These are phyloP conservation scores for Exocentrus adspersus DNA, from an alignment of 2,888 invertebrate species.

Conservation along the genomic window DNA sequence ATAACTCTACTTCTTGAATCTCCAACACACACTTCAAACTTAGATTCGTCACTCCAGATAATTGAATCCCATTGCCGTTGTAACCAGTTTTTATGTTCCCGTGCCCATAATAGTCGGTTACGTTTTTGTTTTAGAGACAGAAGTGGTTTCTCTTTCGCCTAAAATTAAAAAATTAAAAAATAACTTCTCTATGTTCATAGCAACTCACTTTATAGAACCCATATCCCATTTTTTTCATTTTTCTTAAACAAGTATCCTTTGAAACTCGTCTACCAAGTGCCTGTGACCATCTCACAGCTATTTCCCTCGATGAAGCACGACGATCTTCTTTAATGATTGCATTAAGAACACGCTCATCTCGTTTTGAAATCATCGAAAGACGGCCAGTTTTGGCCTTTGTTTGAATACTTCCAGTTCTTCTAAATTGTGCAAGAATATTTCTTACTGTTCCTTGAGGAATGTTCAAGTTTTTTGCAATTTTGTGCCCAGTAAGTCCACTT, in stretches of 20 bases:
- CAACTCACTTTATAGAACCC: conserved; percentile 4
- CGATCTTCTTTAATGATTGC: conserved; percentile 10
- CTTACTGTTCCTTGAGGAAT: no score
- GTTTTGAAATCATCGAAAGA: no score
- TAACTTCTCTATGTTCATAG: neutral
- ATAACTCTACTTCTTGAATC: conserved; percentile 31
- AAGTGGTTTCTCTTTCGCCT: conserved; percentile 29
- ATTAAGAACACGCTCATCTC: no score
- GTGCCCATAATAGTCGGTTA: conserved; percentile 22
- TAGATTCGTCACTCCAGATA: conserved; percentile 31
- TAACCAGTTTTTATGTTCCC: conserved; percentile 17
- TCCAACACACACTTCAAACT: conserved; percentile 36
- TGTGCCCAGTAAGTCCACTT: no score
- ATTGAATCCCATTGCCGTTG: conserved; percentile 25
- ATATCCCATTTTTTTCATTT: neutral
- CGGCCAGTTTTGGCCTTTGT: no score
- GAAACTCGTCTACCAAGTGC: neutral
- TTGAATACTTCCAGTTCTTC: no score
- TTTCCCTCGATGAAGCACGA: conserved; percentile 20
- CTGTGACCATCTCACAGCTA: conserved; percentile 8
- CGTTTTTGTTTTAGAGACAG: conserved; percentile 19
- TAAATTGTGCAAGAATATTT: no score
- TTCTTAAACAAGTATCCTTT: conserved; percentile 4
- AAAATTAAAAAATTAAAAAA: conserved; percentile 3
- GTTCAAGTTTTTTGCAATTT: no score